These are phyloP conservation scores for Merops nubicus DNA, from an alignment of 2,113 vertebrate genomes.

Conservation along the genomic window DNA sequence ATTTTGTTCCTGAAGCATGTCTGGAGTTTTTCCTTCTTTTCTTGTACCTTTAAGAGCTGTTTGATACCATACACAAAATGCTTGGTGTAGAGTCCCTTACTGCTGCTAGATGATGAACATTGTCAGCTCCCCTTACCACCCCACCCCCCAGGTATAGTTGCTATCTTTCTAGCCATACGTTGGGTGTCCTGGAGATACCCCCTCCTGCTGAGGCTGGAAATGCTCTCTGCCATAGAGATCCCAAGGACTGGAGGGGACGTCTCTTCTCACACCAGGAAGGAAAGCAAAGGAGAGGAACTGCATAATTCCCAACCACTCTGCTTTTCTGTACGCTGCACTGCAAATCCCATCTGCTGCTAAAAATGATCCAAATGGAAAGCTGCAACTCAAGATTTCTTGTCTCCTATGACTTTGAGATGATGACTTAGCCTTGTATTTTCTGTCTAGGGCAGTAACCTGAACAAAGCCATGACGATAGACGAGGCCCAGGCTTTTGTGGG, in stretches of 20 bases:
- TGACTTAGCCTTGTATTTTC: constrained; percentile 22
- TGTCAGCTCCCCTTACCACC: neutral
- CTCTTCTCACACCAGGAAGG: neutral
- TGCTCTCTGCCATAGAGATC: neutral
- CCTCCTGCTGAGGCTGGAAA: neutral
- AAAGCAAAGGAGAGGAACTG: neutral
- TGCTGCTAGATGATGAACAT: neutral
- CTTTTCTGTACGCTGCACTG: neutral
- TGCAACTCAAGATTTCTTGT: neutral
- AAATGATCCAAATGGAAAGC: neutral
- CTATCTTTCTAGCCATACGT: neutral
- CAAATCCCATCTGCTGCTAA: neutral
- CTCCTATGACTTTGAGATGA: neutral
- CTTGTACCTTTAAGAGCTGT: neutral
- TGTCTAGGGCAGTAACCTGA: constrained; percentile 87
- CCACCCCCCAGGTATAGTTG: neutral
- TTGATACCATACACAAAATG: neutral
- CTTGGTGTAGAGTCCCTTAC: neutral
- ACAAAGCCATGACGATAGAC: constrained; percentile 88
- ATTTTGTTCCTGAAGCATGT: neutral
- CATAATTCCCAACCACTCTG: neutral
- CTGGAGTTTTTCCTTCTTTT: neutral
- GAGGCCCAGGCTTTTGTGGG: constrained; percentile 92
- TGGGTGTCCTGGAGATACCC: neutral
- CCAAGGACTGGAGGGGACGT: neutral